Base-by-base conservation (phyloP, 1,140 invertebrate genomes). In the Hylyphantes graminicola region DNA sequence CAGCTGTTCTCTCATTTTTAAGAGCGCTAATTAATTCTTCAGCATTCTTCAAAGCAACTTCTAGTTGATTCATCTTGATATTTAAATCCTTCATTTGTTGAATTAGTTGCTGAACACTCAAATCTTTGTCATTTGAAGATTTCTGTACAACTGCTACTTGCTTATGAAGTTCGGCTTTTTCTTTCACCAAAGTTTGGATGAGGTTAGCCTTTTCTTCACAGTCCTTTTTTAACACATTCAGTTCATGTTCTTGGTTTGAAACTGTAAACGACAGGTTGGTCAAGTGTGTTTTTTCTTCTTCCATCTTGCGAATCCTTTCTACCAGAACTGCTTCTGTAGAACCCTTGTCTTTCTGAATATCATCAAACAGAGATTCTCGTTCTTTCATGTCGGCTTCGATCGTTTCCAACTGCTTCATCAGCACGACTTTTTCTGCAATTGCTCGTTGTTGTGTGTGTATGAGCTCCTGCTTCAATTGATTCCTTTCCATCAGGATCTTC, bases 321-420 rank as follows among this genome's bases (percentile, higher is more conserved):
- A 88, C 86, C 79, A 90, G 88, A 4, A 87, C 55, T 72, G 89
- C 88, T 79, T 91, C 90, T 55, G 89, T 86, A 68, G 88, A 85
- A 61, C 87, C 87, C 77, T 89, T 87, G 85, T 91, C 89, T 51
- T 89, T 87, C 81, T 90, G 88, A 15, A 91, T 89, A 80, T 91
- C 90, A 63, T 89, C 87, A 86, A 91, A 89, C 6, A 89, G 87
- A 2, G 90, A 88, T 85, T 91, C 90, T 10, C 90, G 85, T 63
- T 91, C 90, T 87, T 90, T 87, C 90, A 91, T 91, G 83, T 91
- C 90, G 21, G 88, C 88, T 87, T 91, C 88, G 84, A 91, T 91
- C n/a, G 87, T 87, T 82, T 91, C 90, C 74, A 91, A 79, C 85
- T 91, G 90, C 54, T 89, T 87, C 77, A 90, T 89, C 65, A 91